Evolutionary conservation across 1,140 invertebrate species (phyloP), one percentile per base, ranked within the genome.

Genomic region (Colletes latitarsis): DNA sequence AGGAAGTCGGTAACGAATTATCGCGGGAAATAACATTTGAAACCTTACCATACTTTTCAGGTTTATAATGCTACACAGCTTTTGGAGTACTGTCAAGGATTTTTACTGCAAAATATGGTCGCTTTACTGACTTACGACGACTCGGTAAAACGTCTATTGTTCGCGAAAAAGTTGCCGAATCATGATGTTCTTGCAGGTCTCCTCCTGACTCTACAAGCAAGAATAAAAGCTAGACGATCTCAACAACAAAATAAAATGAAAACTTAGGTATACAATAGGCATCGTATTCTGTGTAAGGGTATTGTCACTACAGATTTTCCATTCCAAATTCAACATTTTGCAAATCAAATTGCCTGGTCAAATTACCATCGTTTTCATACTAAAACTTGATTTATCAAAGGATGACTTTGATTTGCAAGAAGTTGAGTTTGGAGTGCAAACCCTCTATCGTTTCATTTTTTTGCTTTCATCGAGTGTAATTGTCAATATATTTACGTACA

Each of bases 101-200:
- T 98, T 92, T 93, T 98, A 17, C 94, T 98, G 60, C 97, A 98
- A 93, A 98, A 98, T 90, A 97, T 98, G 97, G 97, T 98, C 1
- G 96, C 97, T n/a, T 93, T 98, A 2, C 94, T 98, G 43, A 98
- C 97, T 0, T 98, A 98, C 82, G 97, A 98, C 85, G 97, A 98
- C 89, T 98, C 97, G 0, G 97, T 98, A 0, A 97, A 98, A 88
- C 95, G 97, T 82, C 92, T 98, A 21, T 94, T 98, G 19, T 98
- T 98, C 85, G 97, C 97, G 57, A 98, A 98, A 90, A 96, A 97
- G 88, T 93, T 98, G 68, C 97, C 97, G 58, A 98, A 98, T 90
- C 97, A 98, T 89, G 97, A 98, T 89, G 97, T 98, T 9, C 93
- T 98, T 2, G 96, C 96, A 6, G 97, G 97, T 15, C 93, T 98